Conservation (phyloP, 2,797 vertebrate genomes). For the Odontamblyopus lacepedii region DNA sequence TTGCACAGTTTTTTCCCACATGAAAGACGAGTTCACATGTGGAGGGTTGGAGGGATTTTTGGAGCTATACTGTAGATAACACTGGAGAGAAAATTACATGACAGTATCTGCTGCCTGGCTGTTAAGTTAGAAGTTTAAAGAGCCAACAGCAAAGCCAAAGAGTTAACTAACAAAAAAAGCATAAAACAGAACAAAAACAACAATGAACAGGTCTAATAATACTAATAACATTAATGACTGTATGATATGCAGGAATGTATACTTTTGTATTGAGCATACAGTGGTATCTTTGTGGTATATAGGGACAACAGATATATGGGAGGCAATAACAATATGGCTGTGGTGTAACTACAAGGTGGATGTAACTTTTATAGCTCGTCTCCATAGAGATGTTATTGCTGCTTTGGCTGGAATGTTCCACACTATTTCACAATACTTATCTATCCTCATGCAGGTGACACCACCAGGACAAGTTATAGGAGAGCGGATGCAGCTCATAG, state of each 20-base stretch:
- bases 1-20: constrained; percentile 33
- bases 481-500: too few relatives aligned
- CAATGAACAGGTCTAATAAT: too few relatives aligned
- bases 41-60: constrained; percentile 8
- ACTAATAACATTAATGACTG: too few relatives aligned
- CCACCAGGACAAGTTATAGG: too few relatives aligned
- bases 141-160: not conserved
- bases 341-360: too few relatives aligned
- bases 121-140: not conserved
- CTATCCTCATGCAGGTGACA: too few relatives aligned
- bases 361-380: not conserved
- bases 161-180: too few relatives aligned
- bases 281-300: not conserved
- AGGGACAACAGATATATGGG: not conserved
- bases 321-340: not conserved
- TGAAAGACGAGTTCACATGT: constrained; percentile 40
- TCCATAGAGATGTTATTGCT: not conserved
- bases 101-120: constrained; percentile 7
- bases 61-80: constrained; percentile 26
- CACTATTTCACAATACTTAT: not conserved
- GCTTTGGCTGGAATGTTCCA: not conserved
- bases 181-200: too few relatives aligned
- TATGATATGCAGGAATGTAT: too few relatives aligned
- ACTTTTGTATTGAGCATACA: too few relatives aligned
- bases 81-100: constrained; percentile 9